Base-by-base conservation (phyloP, 2,888 invertebrate species). In the Melanostoma mellinum region DNA sequence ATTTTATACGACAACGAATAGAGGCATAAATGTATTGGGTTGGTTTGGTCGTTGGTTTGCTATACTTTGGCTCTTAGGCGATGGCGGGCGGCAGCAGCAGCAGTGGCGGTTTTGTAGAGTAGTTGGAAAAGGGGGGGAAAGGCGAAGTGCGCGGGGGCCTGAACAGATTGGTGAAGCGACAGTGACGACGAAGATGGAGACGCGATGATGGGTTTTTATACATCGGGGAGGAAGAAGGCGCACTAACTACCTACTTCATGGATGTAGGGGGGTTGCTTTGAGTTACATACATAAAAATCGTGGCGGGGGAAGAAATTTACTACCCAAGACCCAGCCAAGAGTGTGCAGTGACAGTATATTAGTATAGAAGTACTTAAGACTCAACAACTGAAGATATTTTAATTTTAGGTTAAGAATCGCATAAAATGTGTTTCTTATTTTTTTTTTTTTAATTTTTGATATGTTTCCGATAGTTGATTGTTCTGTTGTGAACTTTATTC, bases 11-110 rank as follows among this genome's bases (percentile, higher is more conserved):
- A 32, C 50, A 35, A 20, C 30, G 6, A 44, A 76, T 75, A 52
- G 74, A 78, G 74, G 63, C 71, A 71, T 76, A 65, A 53, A 68
- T 75, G 69, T 81, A 81, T 84, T 82, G 73, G 56, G 55, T 80
- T 78, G 67, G 60, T 72, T 72, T 50, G 48, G 48, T 60, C 9
- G 50, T 35, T 58, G n/a, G 38, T 46, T 44, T 61, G 69, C 77
- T 69, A 48, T 36, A 60, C 48, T 53, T 38, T 65, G 63, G 65
- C 60, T 52, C 53, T 73, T 63, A 44, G 53, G 46, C 10, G 69
- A 58, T 44, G 9, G 65, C 42, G 71, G 50, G 61, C 36, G 36
- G 32, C 60, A 48, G 40, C 2, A 10, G 42, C 36, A 20, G 36
- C 20, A 52, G 33, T n/a, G 60, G 42, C 63, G 50, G 63, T 35